Evolutionary conservation across 2,888 invertebrate species (phyloP).

Genomic region (Nowickia ferox): DNA sequence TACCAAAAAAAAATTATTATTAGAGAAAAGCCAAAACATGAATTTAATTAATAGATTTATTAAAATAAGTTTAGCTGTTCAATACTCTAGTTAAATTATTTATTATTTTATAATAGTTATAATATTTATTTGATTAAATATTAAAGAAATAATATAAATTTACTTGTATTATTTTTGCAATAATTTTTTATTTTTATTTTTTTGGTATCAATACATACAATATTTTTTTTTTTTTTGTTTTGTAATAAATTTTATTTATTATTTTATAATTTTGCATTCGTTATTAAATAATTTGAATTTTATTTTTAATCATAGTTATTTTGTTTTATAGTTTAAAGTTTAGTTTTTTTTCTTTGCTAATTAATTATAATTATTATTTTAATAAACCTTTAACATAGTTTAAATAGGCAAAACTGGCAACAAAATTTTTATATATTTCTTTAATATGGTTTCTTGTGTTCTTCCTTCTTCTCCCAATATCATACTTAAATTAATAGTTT

Average conservation of each 20-base stretch:
- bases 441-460: conserved; percentile 37
- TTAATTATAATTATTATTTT: conserved; percentile 62
- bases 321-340: conserved; percentile 28
- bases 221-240: conserved; percentile 49
- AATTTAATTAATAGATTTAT: conserved; percentile 53
- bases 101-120: conserved; percentile 38
- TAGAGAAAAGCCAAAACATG: conserved; percentile 55
- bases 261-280: conserved; percentile 71
- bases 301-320: conserved; percentile 1
- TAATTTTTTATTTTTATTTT: conserved; percentile 31
- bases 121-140: conserved; percentile 36
- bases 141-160: conserved; percentile 44
- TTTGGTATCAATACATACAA: conserved; percentile 64
- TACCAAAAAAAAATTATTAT: background rate
- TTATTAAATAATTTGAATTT: conserved; percentile 41
- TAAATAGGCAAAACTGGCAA: conserved; percentile 82
- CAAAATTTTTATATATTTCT: conserved; percentile 63
- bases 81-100: conserved; percentile 24
- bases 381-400: conserved; percentile 82
- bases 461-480: conserved; percentile 5
- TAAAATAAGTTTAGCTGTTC: conserved; percentile 63
- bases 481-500: conserved; percentile 69
- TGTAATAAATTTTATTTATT: conserved; percentile 76
- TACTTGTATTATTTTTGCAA: conserved; percentile 32
- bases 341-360: conserved; percentile 58